Base-by-base conservation (phyloP, 2,888 invertebrate genomes). In the Pomacea canaliculata region DNA sequence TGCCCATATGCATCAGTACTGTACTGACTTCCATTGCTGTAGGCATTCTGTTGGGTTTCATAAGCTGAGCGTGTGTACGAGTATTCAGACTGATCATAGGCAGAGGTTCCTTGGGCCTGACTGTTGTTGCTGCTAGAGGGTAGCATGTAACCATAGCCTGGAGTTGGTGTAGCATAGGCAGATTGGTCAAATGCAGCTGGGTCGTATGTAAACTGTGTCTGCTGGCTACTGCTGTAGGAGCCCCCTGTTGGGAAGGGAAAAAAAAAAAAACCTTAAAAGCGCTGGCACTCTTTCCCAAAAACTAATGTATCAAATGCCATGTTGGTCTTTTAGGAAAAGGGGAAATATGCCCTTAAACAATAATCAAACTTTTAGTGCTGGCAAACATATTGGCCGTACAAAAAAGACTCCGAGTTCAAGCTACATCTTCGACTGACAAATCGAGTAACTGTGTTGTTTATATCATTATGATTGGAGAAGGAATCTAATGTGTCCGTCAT, bases 91-190 rank as follows among this genome's bases (percentile, higher is more conserved):
- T 66, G 73, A 19, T 73, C 73, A n/a, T 67, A 73, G 37, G 37
- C 48, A 65, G 19, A 37, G 37, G 37, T 37, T 10, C 48, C 12
- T 23, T 48, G n/a, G 10, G 71, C 2, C 16, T 67, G 37, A 23
- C 23, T 8, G 60, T 59, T n/a, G 37, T 60, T 48, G 65, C 19
- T 51, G 37, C 56, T 27, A 8, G 69, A 13, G 18, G 74, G 69
- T 23, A 74, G 13, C 49, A 49, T 49, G 27, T 74, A 74, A 3
- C 62, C 69, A 56, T 62, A 60, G 60, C 62, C 73, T 7, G 74
- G 74, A n/a, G 69, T 60, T 0, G 74, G 74, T 23, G 74, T 74
- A 68, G 68, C 68, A n/a, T 74, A 74, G 48, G 74, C 74, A 1
- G 74, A 74, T 49, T 74, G 68, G 62, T 67, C 67, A n/a, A 74